These are phyloP conservation scores for Sinella curviseta DNA, from an alignment of 1,140 invertebrate genomes.

Conservation along the genomic window DNA sequence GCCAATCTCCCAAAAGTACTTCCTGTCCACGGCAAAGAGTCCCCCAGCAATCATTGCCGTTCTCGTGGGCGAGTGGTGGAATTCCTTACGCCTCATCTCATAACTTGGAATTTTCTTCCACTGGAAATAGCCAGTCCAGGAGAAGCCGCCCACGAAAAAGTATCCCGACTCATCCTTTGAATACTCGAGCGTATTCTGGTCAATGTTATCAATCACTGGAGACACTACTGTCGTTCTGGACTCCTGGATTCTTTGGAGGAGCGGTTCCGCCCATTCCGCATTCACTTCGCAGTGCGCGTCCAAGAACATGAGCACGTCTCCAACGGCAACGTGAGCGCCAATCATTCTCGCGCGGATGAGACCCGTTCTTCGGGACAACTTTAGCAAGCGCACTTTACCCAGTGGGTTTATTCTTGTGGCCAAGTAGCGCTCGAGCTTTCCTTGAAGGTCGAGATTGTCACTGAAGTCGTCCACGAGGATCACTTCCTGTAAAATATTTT, in stretches of 20 bases:
- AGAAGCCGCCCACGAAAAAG: constrained; percentile 65
- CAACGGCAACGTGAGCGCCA: constrained; percentile 78
- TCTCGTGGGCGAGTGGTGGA: background rate
- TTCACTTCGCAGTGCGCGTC: constrained; percentile 97
- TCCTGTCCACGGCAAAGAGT: constrained; percentile 85
- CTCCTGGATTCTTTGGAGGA: constrained; percentile 70
- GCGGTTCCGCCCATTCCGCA: constrained; percentile 81
- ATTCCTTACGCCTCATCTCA: background rate
- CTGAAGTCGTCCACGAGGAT: constrained; percentile 91
- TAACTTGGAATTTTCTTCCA: background rate
- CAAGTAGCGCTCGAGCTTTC: constrained; percentile 68
- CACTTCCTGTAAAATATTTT: constrained; percentile 78
- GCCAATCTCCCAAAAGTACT: constrained; percentile 86
- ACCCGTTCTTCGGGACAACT: constrained; percentile 70
- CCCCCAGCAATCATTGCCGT: constrained; percentile 99
- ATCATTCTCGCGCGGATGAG: constrained; percentile 89
- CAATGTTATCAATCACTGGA: constrained; percentile 98
- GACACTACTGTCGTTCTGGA: constrained; percentile 71
- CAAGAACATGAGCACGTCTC: constrained; percentile 83
- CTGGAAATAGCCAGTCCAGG: constrained; percentile 26
- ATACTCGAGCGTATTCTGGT: constrained; percentile 93
- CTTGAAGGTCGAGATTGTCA: constrained; percentile 67
- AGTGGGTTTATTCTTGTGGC: constrained; percentile 61
- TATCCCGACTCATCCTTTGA: too few relatives aligned
- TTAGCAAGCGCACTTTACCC: constrained; percentile 70